These are phyloP conservation scores for Sebastes nivosus DNA, from an alignment of 2,797 vertebrate genomes.

Conservation along the genomic window DNA sequence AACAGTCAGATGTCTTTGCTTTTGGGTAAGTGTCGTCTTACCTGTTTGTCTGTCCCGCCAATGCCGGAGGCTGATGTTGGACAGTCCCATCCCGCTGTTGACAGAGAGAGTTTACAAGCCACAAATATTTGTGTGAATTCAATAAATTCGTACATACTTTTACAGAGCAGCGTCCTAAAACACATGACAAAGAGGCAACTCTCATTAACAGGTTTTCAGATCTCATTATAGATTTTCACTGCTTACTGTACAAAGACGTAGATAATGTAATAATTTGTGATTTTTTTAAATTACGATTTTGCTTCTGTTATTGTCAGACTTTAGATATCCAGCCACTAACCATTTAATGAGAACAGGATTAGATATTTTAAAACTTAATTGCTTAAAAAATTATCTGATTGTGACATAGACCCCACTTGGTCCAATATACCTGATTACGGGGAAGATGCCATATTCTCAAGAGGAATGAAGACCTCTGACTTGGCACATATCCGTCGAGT, in stretches of 20 bases:
- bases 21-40: slow-evolving; percentile 88
- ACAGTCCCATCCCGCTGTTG: slow-evolving; percentile 6
- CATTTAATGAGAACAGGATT: slow-evolving; percentile 18
- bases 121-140: slow-evolving; percentile 5
- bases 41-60: slow-evolving; percentile 26
- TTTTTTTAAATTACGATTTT: slow-evolving; percentile 11
- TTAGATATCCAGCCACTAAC: background rate
- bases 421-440: background rate
- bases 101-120: background rate
- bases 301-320: background rate
- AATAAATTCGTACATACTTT: background rate
- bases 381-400: slow-evolving; percentile 21
- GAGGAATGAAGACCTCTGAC: background rate
- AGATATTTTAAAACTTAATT: slow-evolving; percentile 26
- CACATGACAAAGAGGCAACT: background rate
- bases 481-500: background rate
- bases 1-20: slow-evolving; percentile 97
- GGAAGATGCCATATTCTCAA: background rate
- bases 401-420: slow-evolving; percentile 7
- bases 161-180: background rate
- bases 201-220: slow-evolving; percentile 35
- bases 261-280: slow-evolving; percentile 5
- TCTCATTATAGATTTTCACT: slow-evolving; percentile 44
- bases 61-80: background rate
- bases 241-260: slow-evolving; percentile 2